These are phyloP conservation scores for Embidobia sp. DNA, from an alignment of 2,888 invertebrate genomes.

Conservation along the genomic window DNA sequence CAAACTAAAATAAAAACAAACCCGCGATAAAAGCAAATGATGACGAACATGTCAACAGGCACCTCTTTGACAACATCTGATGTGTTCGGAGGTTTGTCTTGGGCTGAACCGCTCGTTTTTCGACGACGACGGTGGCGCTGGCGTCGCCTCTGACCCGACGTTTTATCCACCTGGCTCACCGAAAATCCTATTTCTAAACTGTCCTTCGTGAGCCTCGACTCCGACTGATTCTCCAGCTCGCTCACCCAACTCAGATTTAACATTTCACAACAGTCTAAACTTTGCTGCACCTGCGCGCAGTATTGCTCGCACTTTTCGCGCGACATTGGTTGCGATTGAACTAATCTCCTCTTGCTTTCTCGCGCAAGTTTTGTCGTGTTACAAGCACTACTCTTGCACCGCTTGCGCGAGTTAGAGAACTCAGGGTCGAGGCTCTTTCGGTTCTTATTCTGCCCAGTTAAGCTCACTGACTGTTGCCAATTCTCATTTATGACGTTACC, in stretches of 20 bases:
- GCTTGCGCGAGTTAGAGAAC: constrained; percentile 26
- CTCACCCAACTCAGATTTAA: neutral
- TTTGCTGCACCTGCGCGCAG: constrained; percentile 2
- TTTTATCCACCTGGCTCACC: constrained; percentile 42
- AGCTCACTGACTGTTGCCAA: constrained; percentile 33
- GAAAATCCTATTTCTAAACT: constrained; percentile 47
- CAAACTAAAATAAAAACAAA: too few species aligned
- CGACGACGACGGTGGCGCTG: constrained; percentile 65
- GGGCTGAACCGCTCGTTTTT: constrained; percentile 72
- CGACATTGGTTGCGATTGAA: neutral
- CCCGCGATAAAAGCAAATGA: constrained; percentile 77
- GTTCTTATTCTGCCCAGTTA: neutral
- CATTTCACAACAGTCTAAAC: too few species aligned
- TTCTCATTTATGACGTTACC: constrained; percentile 72
- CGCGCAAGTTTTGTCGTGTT: too few species aligned
- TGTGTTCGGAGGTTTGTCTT: constrained; percentile 73
- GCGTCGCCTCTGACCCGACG: constrained; percentile 12
- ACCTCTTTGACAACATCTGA: constrained; percentile 75
- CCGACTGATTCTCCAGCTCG: constrained; percentile 35
- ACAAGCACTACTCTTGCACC: neutral
- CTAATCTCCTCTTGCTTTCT: too few species aligned
- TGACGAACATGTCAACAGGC: constrained; percentile 75
- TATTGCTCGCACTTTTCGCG: constrained; percentile 38
- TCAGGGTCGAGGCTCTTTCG: constrained; percentile 11
- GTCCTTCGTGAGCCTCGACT: constrained; percentile 42